These are phyloP conservation scores for Hemicentrotus pulcherrimus DNA, from an alignment of 35 echinoderm and acorn worm species.

Conservation along the genomic window DNA sequence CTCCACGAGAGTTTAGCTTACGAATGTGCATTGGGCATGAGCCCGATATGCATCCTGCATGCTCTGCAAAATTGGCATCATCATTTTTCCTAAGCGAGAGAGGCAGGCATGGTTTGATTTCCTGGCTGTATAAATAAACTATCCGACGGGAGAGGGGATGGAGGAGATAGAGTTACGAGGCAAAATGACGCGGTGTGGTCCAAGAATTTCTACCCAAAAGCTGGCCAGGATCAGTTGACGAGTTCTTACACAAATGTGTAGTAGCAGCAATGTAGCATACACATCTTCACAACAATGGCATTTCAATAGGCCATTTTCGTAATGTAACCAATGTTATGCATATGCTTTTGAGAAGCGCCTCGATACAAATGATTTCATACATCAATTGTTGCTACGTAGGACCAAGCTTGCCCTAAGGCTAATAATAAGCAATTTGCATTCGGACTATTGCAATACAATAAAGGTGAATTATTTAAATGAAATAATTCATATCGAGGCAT, in stretches of 20 bases:
- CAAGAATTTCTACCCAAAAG: background rate
- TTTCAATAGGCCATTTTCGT: background rate
- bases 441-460: too few species aligned
- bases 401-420: too few species aligned
- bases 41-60: background rate
- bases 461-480: too few species aligned
- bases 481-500: too few species aligned
- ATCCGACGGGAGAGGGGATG: background rate
- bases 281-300: background rate
- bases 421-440: too few species aligned
- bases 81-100: background rate
- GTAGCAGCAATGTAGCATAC: background rate
- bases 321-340: too few species aligned
- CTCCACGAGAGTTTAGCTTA: too few species aligned
- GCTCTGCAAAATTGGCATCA: constrained; percentile 1
- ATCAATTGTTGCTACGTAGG: too few species aligned
- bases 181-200: background rate
- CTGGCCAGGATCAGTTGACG: background rate
- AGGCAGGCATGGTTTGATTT: background rate
- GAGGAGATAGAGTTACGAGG: background rate
- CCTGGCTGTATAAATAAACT: constrained; percentile 18
- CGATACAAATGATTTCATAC: too few species aligned
- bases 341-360: too few species aligned
- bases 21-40: background rate
- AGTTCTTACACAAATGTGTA: background rate